Base-by-base conservation (phyloP, 2,888 invertebrate genomes). In the Aphelenchoides bicaudatus region DNA sequence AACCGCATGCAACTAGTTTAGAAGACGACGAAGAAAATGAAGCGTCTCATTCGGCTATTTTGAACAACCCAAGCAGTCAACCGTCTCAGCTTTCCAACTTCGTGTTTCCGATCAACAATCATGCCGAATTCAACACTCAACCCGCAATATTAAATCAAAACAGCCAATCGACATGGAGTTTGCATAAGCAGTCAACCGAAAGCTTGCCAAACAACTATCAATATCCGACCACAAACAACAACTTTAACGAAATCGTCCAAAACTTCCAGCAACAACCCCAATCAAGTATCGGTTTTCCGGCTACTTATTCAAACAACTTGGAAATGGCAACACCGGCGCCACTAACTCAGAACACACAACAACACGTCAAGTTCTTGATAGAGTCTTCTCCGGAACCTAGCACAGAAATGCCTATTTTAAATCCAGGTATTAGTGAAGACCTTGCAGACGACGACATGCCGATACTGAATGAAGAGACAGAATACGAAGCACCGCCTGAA, bases 1-100 rank as follows among this genome's bases (percentile, higher is more conserved):
- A 52, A 53, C 62, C 58, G 3, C 57, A 66, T n/a, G 46, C 60
- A 60, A n/a, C n/a, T n/a, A n/a, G n/a, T n/a, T n/a, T n/a, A 25
- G 60, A 61, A 16, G 60, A 61, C 4, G 60, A 58, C 31, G 60
- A 60, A 6, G 61, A 60, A 6, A 39, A 37, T n/a, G 61, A 62
- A 37, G 53, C 34, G 25, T 51, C 38, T n/a, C 28, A 49, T 3
- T 28, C 49, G 13, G 28, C 23, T 49, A 48, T 50, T 59, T 47
- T 19, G 8, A 30, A 23, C n/a, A 13, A 13, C 19, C 8, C 23
- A 4, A 13, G 16, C 53, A 56, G 56, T 21, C n/a, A n/a, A 27
- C 16, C 25, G 39, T 13, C 16, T 60, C 23, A 27, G 19, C 23
- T 19, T 19, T 21, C 30, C 19, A 21, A 10, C 31, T 23, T 4